Evolutionary conservation across 2,888 invertebrate genomes (phyloP).

Genomic region (Sclerodermus sp.): DNA sequence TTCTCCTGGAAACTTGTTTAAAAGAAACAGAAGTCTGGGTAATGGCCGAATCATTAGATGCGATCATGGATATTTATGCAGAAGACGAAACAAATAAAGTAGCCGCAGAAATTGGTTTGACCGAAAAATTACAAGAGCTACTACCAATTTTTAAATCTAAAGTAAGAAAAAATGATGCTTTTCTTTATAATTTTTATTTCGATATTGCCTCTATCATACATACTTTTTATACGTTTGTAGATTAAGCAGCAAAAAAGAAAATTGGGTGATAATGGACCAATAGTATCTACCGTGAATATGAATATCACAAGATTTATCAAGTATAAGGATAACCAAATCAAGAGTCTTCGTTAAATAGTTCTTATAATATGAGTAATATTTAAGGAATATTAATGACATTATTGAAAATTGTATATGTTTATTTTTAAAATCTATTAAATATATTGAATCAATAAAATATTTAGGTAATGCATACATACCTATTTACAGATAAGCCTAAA

Average conservation of each 20-base stretch:
- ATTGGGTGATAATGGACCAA: conserved; percentile 68
- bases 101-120: conserved; percentile 66
- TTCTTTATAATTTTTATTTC: background rate
- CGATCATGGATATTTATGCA: conserved; percentile 75
- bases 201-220: background rate
- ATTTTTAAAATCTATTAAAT: no score
- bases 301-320: conserved; percentile 74
- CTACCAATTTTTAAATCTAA: conserved; percentile 68
- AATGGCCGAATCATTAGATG: conserved; percentile 74
- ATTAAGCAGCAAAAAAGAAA: conserved; percentile 67
- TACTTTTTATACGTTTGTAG: conserved; percentile 54
- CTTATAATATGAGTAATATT: no score
- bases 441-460: no score
- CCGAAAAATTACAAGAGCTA: conserved; percentile 64
- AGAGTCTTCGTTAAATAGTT: conserved; percentile 12
- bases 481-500: no score
- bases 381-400: no score
- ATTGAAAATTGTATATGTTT: no score
- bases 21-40: conserved; percentile 72
- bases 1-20: conserved; percentile 64
- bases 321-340: conserved; percentile 63
- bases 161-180: conserved; percentile 59
- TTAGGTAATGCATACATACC: no score
- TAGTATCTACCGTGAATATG: conserved; percentile 71
- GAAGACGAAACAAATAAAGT: conserved; percentile 73